A percentile compares a stretch with the other conserved stretches of the same genome.
phyloP scores from a whole-genome alignment of 2,888 invertebrate genomes.

The Drosophila tripunctata region DNA sequence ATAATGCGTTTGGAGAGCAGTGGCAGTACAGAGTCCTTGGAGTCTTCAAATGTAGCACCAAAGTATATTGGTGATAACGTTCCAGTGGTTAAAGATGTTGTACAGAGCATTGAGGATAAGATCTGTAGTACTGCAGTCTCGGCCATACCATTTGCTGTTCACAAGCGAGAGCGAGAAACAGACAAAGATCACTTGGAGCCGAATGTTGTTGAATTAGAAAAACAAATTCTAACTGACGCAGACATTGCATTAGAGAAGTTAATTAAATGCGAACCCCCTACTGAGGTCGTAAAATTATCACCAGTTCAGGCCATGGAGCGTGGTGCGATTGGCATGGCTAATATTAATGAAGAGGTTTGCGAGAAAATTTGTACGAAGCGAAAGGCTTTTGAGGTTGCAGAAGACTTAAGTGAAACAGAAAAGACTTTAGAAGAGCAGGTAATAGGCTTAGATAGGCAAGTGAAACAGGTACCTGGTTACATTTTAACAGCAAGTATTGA shows the following conservation, averaged over 20 bases:
- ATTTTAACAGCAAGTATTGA: conserved; percentile 58
- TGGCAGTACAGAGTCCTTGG: conserved; percentile 62
- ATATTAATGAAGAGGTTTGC: conserved; percentile 77
- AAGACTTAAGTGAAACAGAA: conserved; percentile 73
- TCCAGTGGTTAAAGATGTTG: conserved; percentile 86
- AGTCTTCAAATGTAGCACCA: conserved; percentile 42
- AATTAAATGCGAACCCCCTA: conserved; percentile 58
- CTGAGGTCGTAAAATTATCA: conserved; percentile 61
- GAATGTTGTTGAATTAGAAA: conserved; percentile 65
- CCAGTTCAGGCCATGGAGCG: conserved; percentile 63
- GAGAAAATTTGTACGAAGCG: conserved; percentile 77
- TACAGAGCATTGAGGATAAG: conserved; percentile 86
- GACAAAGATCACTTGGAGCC: conserved; percentile 40
- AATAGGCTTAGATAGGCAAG: conserved; percentile 57
- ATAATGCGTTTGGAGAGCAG: conserved; percentile 85
- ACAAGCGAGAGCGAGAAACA: conserved; percentile 72
- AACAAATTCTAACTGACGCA: conserved; percentile 70
- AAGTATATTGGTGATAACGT: conserved; percentile 67
- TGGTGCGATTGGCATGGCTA: conserved; percentile 35
- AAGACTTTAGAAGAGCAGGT: conserved; percentile 70
- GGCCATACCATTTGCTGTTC: conserved; percentile 74
- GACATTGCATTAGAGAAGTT: conserved; percentile 70
- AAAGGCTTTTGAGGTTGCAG: conserved; percentile 74
- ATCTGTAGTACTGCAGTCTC: conserved; percentile 71
- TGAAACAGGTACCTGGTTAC: conserved; percentile 59